Evolutionary conservation across 2,888 invertebrate species (phyloP), one percentile per base, ranked within the genome.

Genomic region (Chironomus tentans): DNA sequence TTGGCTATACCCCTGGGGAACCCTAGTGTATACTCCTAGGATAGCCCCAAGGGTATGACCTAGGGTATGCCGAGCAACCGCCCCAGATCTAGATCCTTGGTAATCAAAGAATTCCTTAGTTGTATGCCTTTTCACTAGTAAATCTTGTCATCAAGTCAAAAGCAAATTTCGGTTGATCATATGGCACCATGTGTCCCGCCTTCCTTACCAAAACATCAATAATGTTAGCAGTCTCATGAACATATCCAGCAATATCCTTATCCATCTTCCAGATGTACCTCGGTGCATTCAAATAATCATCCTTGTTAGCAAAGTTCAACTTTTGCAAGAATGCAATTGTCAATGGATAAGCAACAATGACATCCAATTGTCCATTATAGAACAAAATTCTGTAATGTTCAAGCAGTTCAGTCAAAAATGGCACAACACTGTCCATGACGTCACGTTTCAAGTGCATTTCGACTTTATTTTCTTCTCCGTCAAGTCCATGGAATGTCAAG

Each of bases 281-380:
- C 68, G 85, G 84, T 0, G 92, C 90, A 1, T 83, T 85, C 80
- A 88, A 88, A 82, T 93, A 95, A 2, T 87, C 85, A 3, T 86
- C 86, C 0, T 89, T 85, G 0, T 87, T 89, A 22, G 85, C 86
- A 85, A 94, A 95, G 68, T 90, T 86, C 1, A 95, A 85, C 73
- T 89, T 87, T 78, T 87, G 86, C 46, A 97, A 83, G 82, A 92
- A 95, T 81, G 91, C 92, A 21, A 91, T 87, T 0, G 95, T 95
- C 71, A 94, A 81, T 0, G 95, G 94, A 83, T 94, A 94, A 0
- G 95, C 94, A 0, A 95, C 93, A 78, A 96, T 94, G 13, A 97
- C 91, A 82, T 97, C 97, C 78, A 97, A 82, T 81, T 97, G 96
- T 0, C 97, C 97, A 81, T 91, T 95, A 82, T 96, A 97, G 77